Percentiles rank a stretch among this genome's conserved stretches.
These are phyloP conservation scores for Drosophila phalerata DNA, from an alignment of 2,888 invertebrate species.

Conservation along the genomic window DNA sequence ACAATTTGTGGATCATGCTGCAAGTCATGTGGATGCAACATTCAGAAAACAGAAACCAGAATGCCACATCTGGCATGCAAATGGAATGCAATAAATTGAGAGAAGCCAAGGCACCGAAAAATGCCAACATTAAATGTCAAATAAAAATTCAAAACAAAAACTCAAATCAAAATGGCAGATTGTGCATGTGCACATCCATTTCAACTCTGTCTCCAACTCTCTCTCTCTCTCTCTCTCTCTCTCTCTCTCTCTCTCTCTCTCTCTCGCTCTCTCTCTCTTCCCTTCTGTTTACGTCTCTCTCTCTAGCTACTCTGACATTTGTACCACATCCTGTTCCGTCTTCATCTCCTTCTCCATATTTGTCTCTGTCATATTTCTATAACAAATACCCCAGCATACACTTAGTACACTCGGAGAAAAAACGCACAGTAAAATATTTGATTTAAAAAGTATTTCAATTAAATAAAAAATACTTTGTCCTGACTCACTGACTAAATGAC, in stretches of 20 bases:
- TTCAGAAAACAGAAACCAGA: neutral
- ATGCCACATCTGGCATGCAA: slow-evolving; percentile 12
- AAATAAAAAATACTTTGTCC: too few relatives aligned
- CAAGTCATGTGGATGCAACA: slow-evolving; percentile 10
- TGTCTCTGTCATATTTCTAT: slow-evolving; percentile 14
- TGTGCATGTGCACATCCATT: slow-evolving; percentile 23
- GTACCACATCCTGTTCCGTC: slow-evolving; percentile 1
- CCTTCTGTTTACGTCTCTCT: too few relatives aligned
- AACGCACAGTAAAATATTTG: too few relatives aligned
- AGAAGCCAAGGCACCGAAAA: slow-evolving; percentile 49
- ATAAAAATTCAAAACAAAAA: slow-evolving; percentile 76
- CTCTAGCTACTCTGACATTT: neutral
- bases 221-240: neutral
- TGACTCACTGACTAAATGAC: too few relatives aligned
- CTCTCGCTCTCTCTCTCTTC: neutral
- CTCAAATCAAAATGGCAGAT: slow-evolving; percentile 60
- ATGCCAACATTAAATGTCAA: slow-evolving; percentile 81
- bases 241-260: neutral
- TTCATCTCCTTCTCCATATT: neutral
- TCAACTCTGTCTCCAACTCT: neutral
- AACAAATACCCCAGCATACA: slow-evolving; percentile 9
- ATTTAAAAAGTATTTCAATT: too few relatives aligned
- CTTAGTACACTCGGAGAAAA: neutral
- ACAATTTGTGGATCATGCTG: neutral
- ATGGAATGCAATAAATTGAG: slow-evolving; percentile 70